Evolutionary conservation across 1,140 invertebrate genomes (phyloP), one percentile per base, ranked within the genome.

Genomic region (Trachymyrmex cornetzi): DNA sequence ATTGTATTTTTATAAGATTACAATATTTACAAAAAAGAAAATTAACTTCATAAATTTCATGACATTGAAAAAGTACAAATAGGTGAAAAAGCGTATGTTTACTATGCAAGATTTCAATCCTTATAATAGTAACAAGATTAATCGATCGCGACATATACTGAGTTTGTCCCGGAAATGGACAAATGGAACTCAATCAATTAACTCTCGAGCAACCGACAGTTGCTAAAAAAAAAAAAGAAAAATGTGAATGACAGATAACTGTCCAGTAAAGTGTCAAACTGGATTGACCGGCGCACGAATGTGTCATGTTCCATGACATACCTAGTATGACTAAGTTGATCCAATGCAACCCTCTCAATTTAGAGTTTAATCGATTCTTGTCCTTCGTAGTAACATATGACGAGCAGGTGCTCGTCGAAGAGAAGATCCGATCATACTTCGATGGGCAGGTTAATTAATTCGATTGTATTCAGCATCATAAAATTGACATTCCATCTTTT

Each of bases 331-430:
- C 64, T 84, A 82, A 87, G 50, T 81, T 55, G 79, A 61, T 71
- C 4, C 74, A 75, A 66, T n/a, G n/a, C 14, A 82, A 6, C n/a
- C 30, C 67, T 59, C n/a, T 44, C 53, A 67, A 77, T 88, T 84
- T 88, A n/a, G 19, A 88, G 66, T 88, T 82, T 75, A 75, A 88
- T 88, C 59, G 86, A 67, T 53, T 75, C 50, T 22, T 61, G 59
- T 64, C 48, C 30, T 55, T 55, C 66, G 12, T 55, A n/a, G 66
- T 63, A 61, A 74, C 66, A 22, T 38, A 61, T 61, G 64, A 38
- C 44, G 34, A 69, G 48, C 48, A 22, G 14, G 22, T 38, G 30
- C 48, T 55, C 14, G 48, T 57, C 11, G 34, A 59, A 80, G 64
- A 3, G 34, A 59, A 57, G 30, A 0, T 27, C 16, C 22, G 22